Percentiles rank a stretch among this genome's conserved stretches.
These are phyloP conservation scores for Drosophila greeni DNA, from an alignment of 2,888 invertebrate species.

Conservation along the genomic window DNA sequence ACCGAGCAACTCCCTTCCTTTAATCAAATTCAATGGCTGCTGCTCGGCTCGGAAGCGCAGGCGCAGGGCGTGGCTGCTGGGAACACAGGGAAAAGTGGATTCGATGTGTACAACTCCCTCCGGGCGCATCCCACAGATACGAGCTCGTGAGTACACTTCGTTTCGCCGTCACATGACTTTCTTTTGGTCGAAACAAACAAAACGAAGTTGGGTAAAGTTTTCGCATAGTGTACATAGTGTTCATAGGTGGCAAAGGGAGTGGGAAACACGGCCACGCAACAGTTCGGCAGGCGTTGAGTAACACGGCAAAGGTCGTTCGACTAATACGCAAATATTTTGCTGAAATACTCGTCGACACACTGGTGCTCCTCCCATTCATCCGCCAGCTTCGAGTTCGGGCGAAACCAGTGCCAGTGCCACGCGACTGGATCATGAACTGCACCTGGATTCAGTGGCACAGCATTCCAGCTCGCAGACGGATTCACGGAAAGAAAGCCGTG, in stretches of 20 bases:
- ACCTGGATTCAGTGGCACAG: not conserved
- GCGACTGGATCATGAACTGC: conserved; percentile 7
- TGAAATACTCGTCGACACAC: not conserved
- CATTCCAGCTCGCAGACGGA: not conserved
- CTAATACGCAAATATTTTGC: conserved; percentile 42
- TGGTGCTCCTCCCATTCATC: not conserved
- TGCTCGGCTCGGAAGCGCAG: conserved; percentile 11
- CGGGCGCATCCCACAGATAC: conserved; percentile 4
- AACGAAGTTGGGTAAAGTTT: not conserved
- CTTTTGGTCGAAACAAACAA: not conserved
- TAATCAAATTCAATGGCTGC: conserved; percentile 16
- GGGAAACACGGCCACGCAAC: conserved; percentile 3
- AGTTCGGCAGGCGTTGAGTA: conserved; percentile 9
- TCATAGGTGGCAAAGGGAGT: not conserved
- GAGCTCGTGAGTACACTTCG: not conserved
- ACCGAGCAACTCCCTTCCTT: not conserved
- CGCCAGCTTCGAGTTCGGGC: not conserved
- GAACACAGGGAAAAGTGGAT: not conserved
- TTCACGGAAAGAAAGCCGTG: conserved; percentile 11
- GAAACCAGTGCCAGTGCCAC: conserved; percentile 1
- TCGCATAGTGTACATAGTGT: not conserved
- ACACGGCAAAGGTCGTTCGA: conserved; percentile 32
- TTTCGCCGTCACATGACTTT: not conserved
- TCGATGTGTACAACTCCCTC: conserved; percentile 7
- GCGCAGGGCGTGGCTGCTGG: conserved; percentile 20